Evolutionary conservation across 1,140 invertebrate species (phyloP).

Genomic region (Tetranychus urticae): DNA sequence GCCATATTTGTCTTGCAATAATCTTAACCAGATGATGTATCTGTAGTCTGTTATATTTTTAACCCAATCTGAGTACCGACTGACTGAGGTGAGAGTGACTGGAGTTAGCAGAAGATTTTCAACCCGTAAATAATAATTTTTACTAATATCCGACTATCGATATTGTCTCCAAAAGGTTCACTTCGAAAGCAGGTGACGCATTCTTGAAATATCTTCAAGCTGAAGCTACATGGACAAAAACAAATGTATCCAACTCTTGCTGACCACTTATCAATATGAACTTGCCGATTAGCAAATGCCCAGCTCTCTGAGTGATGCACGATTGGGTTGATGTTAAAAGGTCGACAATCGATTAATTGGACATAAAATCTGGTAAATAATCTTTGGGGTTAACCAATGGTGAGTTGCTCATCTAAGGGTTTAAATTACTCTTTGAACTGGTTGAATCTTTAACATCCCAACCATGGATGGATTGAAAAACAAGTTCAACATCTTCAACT

Average conservation of each 20-base stretch:
- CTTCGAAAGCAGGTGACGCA: slow-evolving; percentile 52
- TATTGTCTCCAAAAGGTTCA: slow-evolving; percentile 66
- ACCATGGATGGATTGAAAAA: slow-evolving; percentile 30
- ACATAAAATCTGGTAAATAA: slow-evolving; percentile 48
- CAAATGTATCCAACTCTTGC: slow-evolving; percentile 29
- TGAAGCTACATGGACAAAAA: slow-evolving; percentile 37
- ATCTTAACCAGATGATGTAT: slow-evolving; percentile 68
- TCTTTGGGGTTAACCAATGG: slow-evolving; percentile 57
- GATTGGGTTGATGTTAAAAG: slow-evolving; percentile 31
- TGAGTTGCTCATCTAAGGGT: not conserved
- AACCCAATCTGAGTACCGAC: slow-evolving; percentile 49
- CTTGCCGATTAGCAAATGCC: too few relatives aligned
- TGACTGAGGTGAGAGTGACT: slow-evolving; percentile 61
- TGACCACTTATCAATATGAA: too few relatives aligned
- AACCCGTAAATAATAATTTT: slow-evolving; percentile 29
- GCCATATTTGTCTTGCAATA: slow-evolving; percentile 89
- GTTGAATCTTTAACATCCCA: slow-evolving; percentile 6
- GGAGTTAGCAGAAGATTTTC: slow-evolving; percentile 77
- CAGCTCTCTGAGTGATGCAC: too few relatives aligned
- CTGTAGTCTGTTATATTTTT: slow-evolving; percentile 43
- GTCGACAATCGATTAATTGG: slow-evolving; percentile 47
- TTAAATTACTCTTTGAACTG: not conserved
- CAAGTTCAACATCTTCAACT: slow-evolving; percentile 42
- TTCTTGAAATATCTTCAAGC: slow-evolving; percentile 45
- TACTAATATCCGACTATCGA: slow-evolving; percentile 69